Base-by-base conservation (phyloP, 2,888 invertebrate species). In the Sympetrum striolatum region DNA sequence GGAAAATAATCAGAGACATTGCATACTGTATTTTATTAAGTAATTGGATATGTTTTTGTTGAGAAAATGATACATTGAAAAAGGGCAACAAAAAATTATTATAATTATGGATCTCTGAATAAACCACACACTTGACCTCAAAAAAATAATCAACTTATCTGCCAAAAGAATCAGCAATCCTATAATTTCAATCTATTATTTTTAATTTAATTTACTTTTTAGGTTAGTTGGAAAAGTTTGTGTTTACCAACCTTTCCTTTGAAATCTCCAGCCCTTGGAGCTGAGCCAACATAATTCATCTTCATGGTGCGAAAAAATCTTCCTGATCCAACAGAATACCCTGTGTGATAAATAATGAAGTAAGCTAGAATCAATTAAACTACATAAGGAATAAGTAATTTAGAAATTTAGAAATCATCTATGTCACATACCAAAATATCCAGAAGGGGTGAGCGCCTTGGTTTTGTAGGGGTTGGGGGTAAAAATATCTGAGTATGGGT, bases 221-320 rank as follows among this genome's bases (percentile, higher is more conserved):
- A 3, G 2, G 18, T 18, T 18, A 53, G 18, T 5, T 18, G 18
- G 8, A 31, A 8, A 73, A 31, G 31, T 64, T n/a, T 1, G 12
- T 64, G n/a, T 64, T 64, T 0, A 82, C 90, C 10, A 39, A 91
- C 95, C 90, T 91, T 91, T 31, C 94, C 93, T 15, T 91, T 90
- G 58, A 92, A 91, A 22, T 92, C 79, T 1, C 94, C 91, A 53
- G 92, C 94, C 90, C 95, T 93, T 0, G 96, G 96, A 12, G 95
- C 95, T 18, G 95, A 95, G 0, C 94, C 94, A 0, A 95, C 94
- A 90, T 95, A 95, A 2, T 95, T 93, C 0, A 92, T 92, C 5
- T 93, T 92, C 0, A 94, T 93, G 80, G 93, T 86, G 31, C 73
- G 90, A 81, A 92, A 92, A 91, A 93, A 93, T 90, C 86, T 80